Evolutionary conservation across 2,888 invertebrate species (phyloP).

Genomic region (Dryobota labecula): DNA sequence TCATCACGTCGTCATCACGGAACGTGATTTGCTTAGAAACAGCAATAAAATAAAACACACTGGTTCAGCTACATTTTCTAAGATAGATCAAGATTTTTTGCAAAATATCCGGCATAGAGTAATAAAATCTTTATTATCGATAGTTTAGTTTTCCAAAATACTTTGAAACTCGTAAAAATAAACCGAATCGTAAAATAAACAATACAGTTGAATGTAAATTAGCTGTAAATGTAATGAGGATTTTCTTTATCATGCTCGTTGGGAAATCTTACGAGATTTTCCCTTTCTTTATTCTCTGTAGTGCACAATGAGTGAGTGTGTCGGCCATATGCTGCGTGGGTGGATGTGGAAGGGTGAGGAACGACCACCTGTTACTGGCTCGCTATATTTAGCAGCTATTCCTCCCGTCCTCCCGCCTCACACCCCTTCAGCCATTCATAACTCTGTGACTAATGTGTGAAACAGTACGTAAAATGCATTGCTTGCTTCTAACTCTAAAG

Average conservation of each 20-base stretch:
- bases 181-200: conserved; percentile 31
- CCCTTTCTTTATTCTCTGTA: conserved; percentile 63
- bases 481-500: conserved; percentile 57
- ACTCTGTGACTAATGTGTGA: conserved; percentile 87
- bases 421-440: conserved; percentile 82
- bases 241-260: conserved; percentile 41
- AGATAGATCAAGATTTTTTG: conserved; percentile 38
- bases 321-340: conserved; percentile 66
- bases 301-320: conserved; percentile 58
- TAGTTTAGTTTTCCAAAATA: conserved; percentile 27
- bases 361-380: conserved; percentile 85
- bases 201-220: conserved; percentile 41
- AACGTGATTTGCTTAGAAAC: conserved; percentile 55
- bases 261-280: conserved; percentile 58
- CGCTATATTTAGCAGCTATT: conserved; percentile 83
- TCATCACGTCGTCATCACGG: conserved; percentile 58
- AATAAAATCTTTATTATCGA: conserved; percentile 38
- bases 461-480: conserved; percentile 70
- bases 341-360: conserved; percentile 77
- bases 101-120: conserved; percentile 33
- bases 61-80: conserved; percentile 22
- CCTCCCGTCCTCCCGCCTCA: conserved; percentile 57
- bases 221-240: conserved; percentile 27
- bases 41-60: conserved; percentile 35
- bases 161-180: conserved; percentile 24